phyloP scores from a whole-genome alignment of 2,797 vertebrate genomes.

The Gorsachius magnificus region DNA sequence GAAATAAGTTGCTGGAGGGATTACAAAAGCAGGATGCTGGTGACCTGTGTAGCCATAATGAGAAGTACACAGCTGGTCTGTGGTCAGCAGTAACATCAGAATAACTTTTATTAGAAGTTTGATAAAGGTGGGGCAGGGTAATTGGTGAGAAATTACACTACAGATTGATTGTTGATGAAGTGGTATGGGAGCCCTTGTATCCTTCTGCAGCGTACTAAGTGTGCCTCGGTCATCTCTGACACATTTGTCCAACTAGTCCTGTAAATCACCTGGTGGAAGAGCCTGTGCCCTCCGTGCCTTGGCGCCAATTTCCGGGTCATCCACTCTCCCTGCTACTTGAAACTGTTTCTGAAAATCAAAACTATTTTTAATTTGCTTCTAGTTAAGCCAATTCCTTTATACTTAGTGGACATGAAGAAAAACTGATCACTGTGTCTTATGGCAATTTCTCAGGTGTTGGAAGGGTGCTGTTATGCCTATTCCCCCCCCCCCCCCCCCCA shows the following conservation, averaged over 20 bases:
- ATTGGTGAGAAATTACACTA: neutral
- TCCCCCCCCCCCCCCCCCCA: neutral
- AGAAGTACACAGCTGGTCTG: neutral
- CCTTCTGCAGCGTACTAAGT: fast-evolving
- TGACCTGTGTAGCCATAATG: neutral
- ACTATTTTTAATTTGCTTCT: neutral
- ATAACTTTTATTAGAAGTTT: neutral
- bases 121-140: neutral
- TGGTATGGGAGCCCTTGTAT: neutral
- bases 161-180: neutral
- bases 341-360: neutral
- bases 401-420: neutral
- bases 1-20: neutral
- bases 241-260: neutral
- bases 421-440: neutral
- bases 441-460: neutral
- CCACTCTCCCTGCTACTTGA: neutral
- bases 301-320: neutral
- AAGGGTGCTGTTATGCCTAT: neutral
- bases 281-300: neutral
- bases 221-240: neutral
- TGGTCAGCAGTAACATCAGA: neutral
- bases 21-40: neutral
- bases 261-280: fast-evolving
- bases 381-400: neutral